Evolutionary conservation across 2,113 vertebrate species (phyloP).

Genomic region (Sylvia atricapilla): DNA sequence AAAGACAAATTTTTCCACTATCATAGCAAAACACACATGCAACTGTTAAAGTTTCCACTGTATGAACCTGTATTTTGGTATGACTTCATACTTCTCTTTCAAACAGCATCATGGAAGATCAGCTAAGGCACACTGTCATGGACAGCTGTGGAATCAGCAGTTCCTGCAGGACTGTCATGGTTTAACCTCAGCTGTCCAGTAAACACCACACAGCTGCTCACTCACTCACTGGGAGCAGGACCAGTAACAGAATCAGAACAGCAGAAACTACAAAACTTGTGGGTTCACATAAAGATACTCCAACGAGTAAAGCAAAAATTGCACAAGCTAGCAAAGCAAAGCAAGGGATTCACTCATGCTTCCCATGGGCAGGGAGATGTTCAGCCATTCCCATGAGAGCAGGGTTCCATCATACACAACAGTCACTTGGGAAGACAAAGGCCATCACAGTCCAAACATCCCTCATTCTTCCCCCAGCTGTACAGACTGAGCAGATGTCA

Average conservation of each 20-base stretch:
- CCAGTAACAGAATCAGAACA: not conserved
- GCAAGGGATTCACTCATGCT: not conserved
- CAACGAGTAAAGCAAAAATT: not conserved
- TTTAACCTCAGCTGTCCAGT: not conserved
- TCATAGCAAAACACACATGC: not conserved
- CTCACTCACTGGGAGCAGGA: fast-evolving
- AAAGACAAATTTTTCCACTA: not conserved
- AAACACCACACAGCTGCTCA: not conserved
- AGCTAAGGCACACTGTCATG: not conserved
- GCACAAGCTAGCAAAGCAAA: not conserved
- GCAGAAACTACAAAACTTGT: not conserved
- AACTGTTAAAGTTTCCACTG: not conserved
- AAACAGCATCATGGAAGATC: not conserved
- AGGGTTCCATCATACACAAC: not conserved
- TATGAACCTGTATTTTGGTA: not conserved
- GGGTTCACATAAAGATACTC: not conserved
- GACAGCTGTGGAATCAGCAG: not conserved
- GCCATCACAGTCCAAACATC: not conserved
- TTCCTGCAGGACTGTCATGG: not conserved
- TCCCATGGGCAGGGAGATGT: not conserved
- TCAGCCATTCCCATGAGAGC: not conserved
- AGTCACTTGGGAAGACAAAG: not conserved
- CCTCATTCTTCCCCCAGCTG: fast-evolving
- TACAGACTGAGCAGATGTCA: not conserved
- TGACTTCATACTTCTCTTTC: not conserved